Evolutionary conservation across 2,797 vertebrate genomes (phyloP).

Genomic region (Poecilia gillii): DNA sequence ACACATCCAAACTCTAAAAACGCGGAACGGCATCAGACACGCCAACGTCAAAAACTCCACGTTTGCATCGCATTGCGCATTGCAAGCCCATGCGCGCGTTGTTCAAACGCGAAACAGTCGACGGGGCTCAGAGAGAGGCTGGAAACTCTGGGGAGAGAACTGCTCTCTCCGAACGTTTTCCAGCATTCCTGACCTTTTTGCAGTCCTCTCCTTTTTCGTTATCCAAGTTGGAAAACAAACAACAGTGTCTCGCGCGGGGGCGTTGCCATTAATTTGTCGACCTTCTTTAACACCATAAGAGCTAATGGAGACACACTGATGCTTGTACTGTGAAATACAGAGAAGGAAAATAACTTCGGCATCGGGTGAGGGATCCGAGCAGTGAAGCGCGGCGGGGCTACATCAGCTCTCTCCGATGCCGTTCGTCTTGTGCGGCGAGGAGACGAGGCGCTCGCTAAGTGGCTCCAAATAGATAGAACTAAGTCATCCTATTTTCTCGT

Average conservation of each 20-base stretch:
- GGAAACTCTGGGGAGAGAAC: not conserved
- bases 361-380: conserved; percentile 4
- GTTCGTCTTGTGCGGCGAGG: conserved; percentile 36
- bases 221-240: conserved; percentile 44
- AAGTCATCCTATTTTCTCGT: conserved; percentile 52
- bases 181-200: conserved; percentile 34
- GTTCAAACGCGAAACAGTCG: conserved; percentile 10
- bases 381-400: conserved; percentile 12
- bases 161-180: conserved; percentile 2
- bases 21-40: conserved; percentile 2
- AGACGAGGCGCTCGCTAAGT: conserved; percentile 59
- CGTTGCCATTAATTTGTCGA: conserved; percentile 51
- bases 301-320: conserved; percentile 39
- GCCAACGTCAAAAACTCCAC: not conserved
- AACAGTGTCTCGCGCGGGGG: conserved; percentile 41
- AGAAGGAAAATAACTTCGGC: conserved; percentile 11
- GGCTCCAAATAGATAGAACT: conserved; percentile 54
- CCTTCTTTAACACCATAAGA: conserved; percentile 41
- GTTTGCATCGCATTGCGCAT: not conserved
- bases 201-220: conserved; percentile 36
- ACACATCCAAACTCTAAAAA: not conserved
- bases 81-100: not conserved
- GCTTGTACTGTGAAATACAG: conserved; percentile 9
- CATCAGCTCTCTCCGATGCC: conserved; percentile 33
- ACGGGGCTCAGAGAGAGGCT: not conserved